phyloP scores from a whole-genome alignment of 2,888 invertebrate species.

The Ephialtes manifestator region DNA sequence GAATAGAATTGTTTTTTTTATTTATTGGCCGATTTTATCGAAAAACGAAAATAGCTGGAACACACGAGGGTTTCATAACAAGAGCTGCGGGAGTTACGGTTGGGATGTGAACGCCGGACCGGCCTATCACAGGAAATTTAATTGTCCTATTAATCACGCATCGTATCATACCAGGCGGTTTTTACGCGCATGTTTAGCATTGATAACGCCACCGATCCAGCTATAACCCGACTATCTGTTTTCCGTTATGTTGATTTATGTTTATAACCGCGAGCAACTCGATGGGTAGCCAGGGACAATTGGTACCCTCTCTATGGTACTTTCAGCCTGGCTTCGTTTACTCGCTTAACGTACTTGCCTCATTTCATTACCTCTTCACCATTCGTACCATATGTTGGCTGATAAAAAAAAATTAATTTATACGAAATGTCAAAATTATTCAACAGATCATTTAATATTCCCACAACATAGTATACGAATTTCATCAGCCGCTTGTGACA shows the following conservation, averaged over 20 bases:
- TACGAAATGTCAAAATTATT: background rate
- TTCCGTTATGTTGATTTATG: slow-evolving; percentile 83
- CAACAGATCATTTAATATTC: background rate
- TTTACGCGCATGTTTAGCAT: slow-evolving; percentile 83
- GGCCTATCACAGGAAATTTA: slow-evolving; percentile 76
- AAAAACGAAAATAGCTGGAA: slow-evolving; percentile 17
- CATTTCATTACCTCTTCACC: slow-evolving; percentile 12
- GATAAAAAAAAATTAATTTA: background rate
- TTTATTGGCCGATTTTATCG: slow-evolving; percentile 54
- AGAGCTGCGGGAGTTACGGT: slow-evolving; percentile 48
- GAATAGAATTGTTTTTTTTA: no score
- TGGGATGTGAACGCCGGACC: slow-evolving; percentile 29
- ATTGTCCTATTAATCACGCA: slow-evolving; percentile 84
- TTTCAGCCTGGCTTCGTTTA: slow-evolving; percentile 21
- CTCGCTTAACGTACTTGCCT: slow-evolving; percentile 28
- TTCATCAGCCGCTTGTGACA: background rate
- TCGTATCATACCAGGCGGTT: slow-evolving; percentile 80
- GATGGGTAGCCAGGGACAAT: slow-evolving; percentile 35
- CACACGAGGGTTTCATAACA: slow-evolving; percentile 21
- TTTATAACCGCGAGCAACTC: slow-evolving; percentile 71
- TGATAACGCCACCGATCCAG: slow-evolving; percentile 78
- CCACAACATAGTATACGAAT: background rate
- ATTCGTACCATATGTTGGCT: background rate
- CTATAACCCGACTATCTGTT: slow-evolving; percentile 70
- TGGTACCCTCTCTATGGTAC: background rate